Evolutionary conservation across 2,888 invertebrate species (phyloP), one percentile per base, ranked within the genome.

Genomic region (Gisinianus flammeolus): DNA sequence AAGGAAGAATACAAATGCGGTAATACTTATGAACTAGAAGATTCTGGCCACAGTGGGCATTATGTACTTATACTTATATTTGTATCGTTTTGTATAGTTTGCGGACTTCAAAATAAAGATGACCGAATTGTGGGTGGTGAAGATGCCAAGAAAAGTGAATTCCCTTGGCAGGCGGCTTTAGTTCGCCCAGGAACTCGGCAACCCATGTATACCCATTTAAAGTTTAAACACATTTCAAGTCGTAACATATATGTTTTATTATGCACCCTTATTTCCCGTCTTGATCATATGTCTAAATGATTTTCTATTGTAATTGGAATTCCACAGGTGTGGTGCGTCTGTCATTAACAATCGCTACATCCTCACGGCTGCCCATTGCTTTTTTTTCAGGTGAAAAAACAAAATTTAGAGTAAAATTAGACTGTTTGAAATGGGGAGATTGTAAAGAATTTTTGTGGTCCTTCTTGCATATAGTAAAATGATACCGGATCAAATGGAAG

Each of bases 301-400:
- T n/a, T n/a, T n/a, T n/a, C n/a, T n/a, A n/a, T n/a, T n/a, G n/a
- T n/a, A n/a, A n/a, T n/a, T n/a, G n/a, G n/a, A n/a, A n/a, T n/a
- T n/a, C n/a, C n/a, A n/a, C n/a, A n/a, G n/a, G n/a, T 74, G 74
- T 64, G 74, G 64, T 16, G 64, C 62, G 19, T 24, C 24, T 19
- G 35, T 74, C 19, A 74, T 74, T 35, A 74, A 74, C 30, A 74
- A 74, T 64, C 64, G 35, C 22, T 74, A 66, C 64, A 74, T 74
- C 28, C 33, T 74, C 30, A 64, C 44, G 2, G 81, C 81, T 33
- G 81, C 83, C 28, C 82, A 81, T 79, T 80, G 80, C 35, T 81
- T 80, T 67, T 79, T 54, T 80, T 22, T 77, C 79, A 0, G 80
- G 80, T n/a, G n/a, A n/a, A n/a, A n/a, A n/a, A n/a, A n/a, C n/a